Percentiles rank a stretch among this genome's conserved stretches.
phyloP scores from a whole-genome alignment of 2,113 vertebrate genomes.

The Corythaixoides concolor region DNA sequence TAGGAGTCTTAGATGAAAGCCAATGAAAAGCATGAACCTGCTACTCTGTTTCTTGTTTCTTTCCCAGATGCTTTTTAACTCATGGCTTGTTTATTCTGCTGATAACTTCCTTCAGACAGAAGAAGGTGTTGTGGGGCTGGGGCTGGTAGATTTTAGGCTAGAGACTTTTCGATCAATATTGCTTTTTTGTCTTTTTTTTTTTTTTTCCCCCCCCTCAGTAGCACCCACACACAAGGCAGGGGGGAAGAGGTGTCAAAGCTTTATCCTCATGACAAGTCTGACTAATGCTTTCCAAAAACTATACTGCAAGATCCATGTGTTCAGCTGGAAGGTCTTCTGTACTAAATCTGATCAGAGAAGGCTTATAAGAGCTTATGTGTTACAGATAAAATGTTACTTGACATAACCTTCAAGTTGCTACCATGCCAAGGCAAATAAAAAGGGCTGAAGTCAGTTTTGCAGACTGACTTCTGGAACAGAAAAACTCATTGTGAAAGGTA shows the following conservation, averaged over 20 bases:
- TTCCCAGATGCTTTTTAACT: background rate
- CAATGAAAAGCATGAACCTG: background rate
- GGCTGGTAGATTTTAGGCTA: background rate
- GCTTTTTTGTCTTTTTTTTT: background rate
- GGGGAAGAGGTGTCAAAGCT: background rate
- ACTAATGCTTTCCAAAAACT: background rate
- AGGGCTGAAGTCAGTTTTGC: background rate
- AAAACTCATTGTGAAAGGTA: background rate
- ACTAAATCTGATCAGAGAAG: background rate
- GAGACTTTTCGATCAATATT: background rate
- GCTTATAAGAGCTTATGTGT: background rate
- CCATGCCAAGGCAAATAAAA: background rate
- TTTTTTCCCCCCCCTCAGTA: background rate
- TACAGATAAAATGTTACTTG: background rate
- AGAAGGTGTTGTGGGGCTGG: fast-evolving
- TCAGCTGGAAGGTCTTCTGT: background rate
- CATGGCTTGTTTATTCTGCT: background rate
- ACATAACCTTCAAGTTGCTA: background rate
- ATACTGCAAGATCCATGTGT: background rate
- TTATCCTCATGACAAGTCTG: background rate
- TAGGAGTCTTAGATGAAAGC: background rate
- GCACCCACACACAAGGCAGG: fast-evolving
- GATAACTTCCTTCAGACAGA: fast-evolving
- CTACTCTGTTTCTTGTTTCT: background rate
- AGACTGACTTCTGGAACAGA: background rate